Evolutionary conservation across 2,113 vertebrate species (phyloP).

Genomic region (Chaetorhynchus papuensis): DNA sequence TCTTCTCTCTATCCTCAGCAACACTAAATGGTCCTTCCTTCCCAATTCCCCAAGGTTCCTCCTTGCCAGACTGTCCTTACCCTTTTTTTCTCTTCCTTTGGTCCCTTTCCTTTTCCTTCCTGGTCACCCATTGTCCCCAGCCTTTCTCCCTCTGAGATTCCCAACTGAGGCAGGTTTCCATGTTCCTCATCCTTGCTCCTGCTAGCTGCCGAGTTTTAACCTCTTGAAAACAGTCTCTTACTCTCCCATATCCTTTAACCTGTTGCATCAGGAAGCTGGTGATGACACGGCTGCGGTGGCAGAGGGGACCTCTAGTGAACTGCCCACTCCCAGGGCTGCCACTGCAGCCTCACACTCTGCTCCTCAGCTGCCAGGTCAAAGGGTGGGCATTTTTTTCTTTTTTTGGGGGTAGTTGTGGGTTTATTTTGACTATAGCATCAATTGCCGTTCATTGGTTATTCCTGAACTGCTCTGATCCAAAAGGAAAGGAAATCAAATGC

Average conservation of each 20-base stretch:
- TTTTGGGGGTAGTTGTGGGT: background rate
- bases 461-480: background rate
- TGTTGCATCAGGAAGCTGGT: background rate
- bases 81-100: background rate
- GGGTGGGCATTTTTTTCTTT: rapidly evolving
- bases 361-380: background rate
- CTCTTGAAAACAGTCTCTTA: background rate
- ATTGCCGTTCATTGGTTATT: background rate
- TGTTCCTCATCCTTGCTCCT: background rate
- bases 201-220: background rate
- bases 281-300: background rate
- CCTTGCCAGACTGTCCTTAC: background rate
- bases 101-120: background rate
- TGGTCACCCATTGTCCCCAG: background rate
- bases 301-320: rapidly evolving
- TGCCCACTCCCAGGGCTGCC: background rate
- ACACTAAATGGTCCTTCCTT: background rate
- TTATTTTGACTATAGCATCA: background rate
- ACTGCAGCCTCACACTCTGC: background rate
- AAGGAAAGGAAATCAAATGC: conserved; percentile 19
- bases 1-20: background rate
- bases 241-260: background rate
- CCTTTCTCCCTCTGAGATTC: background rate
- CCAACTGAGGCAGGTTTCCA: background rate
- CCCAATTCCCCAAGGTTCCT: background rate